Percentiles rank a stretch among this genome's conserved stretches.
These are phyloP conservation scores for Pangasianodon gigas DNA, from an alignment of 2,113 vertebrate genomes.

Conservation along the genomic window DNA sequence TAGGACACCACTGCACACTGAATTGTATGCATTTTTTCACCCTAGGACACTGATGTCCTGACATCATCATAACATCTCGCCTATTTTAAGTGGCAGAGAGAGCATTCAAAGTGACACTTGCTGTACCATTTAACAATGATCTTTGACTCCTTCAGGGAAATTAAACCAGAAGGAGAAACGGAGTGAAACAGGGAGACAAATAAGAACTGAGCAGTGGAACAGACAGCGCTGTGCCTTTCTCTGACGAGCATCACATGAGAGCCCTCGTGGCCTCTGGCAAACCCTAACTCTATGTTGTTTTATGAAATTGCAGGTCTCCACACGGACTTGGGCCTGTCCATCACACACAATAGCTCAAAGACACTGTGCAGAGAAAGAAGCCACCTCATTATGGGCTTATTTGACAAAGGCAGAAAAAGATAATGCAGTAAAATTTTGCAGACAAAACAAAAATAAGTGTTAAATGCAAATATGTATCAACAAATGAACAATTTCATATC, in stretches of 20 bases:
- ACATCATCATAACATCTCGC: background rate
- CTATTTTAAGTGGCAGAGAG: background rate
- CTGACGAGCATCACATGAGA: constrained; percentile 50
- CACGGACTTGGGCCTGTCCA: constrained; percentile 54
- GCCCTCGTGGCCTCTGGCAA: constrained; percentile 36
- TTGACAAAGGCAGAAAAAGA: background rate
- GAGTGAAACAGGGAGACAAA: background rate
- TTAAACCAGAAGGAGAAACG: background rate
- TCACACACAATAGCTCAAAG: constrained; percentile 52
- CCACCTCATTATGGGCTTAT: constrained; percentile 15
- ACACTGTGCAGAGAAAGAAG: background rate
- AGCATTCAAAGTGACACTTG: background rate
- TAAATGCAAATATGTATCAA: background rate
- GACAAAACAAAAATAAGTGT: background rate
- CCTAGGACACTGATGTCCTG: background rate
- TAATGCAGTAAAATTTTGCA: background rate
- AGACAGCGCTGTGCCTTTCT: constrained; percentile 39
- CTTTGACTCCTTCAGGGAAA: background rate
- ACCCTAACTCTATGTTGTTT: constrained; percentile 30
- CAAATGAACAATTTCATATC: background rate
- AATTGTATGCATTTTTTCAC: background rate
- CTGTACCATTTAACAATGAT: background rate
- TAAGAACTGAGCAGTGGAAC: constrained; percentile 9
- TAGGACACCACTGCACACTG: background rate
- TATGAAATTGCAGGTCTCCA: constrained; percentile 43